Base-by-base conservation (phyloP, 2,888 invertebrate genomes). In the Neocrepidodera transversa region DNA sequence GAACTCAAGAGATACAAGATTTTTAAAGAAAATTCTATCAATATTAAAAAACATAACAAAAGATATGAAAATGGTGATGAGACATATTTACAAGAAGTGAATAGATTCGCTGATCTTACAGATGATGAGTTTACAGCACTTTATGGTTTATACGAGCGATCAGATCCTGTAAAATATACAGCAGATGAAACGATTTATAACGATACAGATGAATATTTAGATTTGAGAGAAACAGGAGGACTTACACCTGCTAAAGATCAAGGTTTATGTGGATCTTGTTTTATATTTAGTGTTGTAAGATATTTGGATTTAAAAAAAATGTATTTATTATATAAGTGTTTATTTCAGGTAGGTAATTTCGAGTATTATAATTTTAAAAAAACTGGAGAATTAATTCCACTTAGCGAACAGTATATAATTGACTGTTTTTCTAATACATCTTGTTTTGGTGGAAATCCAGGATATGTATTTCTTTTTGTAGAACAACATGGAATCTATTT, bases 391-490 rank as follows among this genome's bases (percentile, higher is more conserved):
- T 14, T 50, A 8, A 6, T 56, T 10, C 23, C 57, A 2, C 50
- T 62, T 14, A 60, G 62, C 30, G 59, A 61, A 40, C 65, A 65
- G 23, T 54, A 61, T 45, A 51, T 65, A 17, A 45, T 65, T 17
- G 65, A 85, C 23, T 59, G 62, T 32, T 48, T 52, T n/a, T 2
- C 45, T 18, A 43, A 40, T 16, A 52, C 52, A 36, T 56, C 55
- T 7, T 62, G 58, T 26, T 7, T 17, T 0, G 62, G 62, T 2
- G 62, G 62, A 8, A 35, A 28, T 43, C 58, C 62, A 1, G 55
- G 23, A 10, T 8, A 23, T 3, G 58, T 50, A 1, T 52, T 59
- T 1, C 13, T 40, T 11, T 58, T 48, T 16, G 56, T 52, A 18
- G 36, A 52, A 36, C 5, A 32, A 13, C 1, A 48, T 5, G 58